A percentile compares a stretch with the other conserved stretches of the same genome.
Conservation (phyloP, 2,888 invertebrate species). For the Pteria penguin region DNA sequence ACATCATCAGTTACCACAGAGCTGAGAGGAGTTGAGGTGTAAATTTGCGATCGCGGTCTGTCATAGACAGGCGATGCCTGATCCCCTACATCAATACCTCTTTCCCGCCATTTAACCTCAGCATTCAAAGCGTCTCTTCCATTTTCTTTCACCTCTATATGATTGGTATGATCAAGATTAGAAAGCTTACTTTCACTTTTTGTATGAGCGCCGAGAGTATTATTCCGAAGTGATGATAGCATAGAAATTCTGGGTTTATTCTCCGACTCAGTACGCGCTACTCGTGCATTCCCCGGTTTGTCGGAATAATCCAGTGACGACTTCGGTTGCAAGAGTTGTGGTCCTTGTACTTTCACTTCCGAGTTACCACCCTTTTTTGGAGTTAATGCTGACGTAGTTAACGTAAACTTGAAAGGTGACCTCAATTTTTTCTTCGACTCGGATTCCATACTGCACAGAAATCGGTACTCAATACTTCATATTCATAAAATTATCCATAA, state of each 20-base stretch:
- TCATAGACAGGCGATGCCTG: not conserved
- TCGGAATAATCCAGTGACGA: not conserved
- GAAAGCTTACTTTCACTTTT: constrained; percentile 2
- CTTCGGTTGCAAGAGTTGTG: not conserved
- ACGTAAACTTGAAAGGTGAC: constrained; percentile 14
- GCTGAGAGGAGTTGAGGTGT: not conserved
- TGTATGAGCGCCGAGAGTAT: not conserved
- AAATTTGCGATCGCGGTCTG: constrained; percentile 8
- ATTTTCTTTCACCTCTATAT: not conserved
- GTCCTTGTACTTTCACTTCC: not conserved
- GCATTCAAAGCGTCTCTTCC: not conserved
- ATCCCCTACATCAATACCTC: constrained; percentile 3
- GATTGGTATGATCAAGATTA: not conserved
- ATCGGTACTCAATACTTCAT: not conserved
- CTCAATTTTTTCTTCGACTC: not conserved
- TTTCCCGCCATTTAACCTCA: not conserved
- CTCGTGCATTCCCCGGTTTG: not conserved
- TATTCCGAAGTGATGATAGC: not conserved
- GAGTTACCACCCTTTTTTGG: not conserved
- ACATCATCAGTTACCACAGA: not conserved
- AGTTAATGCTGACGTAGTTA: constrained; percentile 4
- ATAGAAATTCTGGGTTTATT: not conserved
- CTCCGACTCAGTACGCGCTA: not conserved
- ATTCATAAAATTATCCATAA: not conserved
- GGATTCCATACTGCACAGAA: not conserved